Percentiles rank a stretch among this genome's conserved stretches.
Conservation (phyloP, 2,113 vertebrate species). For the Sarotherodon lohbergeri region DNA sequence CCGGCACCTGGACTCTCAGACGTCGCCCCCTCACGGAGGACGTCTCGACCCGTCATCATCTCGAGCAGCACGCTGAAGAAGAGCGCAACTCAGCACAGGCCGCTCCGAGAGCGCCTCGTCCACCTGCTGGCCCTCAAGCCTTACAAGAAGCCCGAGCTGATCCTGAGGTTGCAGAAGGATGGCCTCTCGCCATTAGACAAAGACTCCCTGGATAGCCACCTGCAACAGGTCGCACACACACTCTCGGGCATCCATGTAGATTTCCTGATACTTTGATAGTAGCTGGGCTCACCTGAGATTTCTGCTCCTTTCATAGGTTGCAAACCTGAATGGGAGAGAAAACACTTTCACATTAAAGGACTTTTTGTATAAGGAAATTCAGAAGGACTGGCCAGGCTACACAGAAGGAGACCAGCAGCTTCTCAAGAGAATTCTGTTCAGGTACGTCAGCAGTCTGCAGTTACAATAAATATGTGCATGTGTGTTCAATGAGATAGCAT, state of each 20-base stretch:
- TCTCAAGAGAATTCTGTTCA: slow-evolving; percentile 86
- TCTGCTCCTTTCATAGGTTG: slow-evolving; percentile 75
- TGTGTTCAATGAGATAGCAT: background rate
- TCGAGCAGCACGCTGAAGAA: slow-evolving; percentile 83
- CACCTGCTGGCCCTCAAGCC: slow-evolving; percentile 96
- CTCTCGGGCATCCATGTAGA: background rate
- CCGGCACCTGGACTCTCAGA: slow-evolving; percentile 81
- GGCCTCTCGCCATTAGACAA: slow-evolving; percentile 85
- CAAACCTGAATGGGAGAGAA: slow-evolving; percentile 85
- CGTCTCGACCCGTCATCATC: slow-evolving; percentile 86
- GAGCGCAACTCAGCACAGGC: slow-evolving; percentile 72
- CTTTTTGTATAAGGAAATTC: slow-evolving; percentile 86
- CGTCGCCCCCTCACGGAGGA: slow-evolving; percentile 82
- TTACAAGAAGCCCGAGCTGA: slow-evolving; percentile 92
- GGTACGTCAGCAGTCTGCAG: slow-evolving; percentile 66
- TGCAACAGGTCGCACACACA: slow-evolving; percentile 84
- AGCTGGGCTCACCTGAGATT: background rate
- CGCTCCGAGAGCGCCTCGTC: slow-evolving; percentile 87
- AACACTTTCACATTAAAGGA: slow-evolving; percentile 91
- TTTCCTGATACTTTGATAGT: background rate
- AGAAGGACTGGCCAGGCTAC: slow-evolving; percentile 96
- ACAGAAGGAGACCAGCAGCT: slow-evolving; percentile 92
- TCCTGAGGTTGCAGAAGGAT: slow-evolving; percentile 92
- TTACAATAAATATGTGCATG: background rate
- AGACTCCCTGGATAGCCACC: slow-evolving; percentile 84